Percentiles rank a stretch among this genome's conserved stretches.
Evolutionary conservation across 1,140 invertebrate species (phyloP).

Genomic region (Scaptomyza montana): DNA sequence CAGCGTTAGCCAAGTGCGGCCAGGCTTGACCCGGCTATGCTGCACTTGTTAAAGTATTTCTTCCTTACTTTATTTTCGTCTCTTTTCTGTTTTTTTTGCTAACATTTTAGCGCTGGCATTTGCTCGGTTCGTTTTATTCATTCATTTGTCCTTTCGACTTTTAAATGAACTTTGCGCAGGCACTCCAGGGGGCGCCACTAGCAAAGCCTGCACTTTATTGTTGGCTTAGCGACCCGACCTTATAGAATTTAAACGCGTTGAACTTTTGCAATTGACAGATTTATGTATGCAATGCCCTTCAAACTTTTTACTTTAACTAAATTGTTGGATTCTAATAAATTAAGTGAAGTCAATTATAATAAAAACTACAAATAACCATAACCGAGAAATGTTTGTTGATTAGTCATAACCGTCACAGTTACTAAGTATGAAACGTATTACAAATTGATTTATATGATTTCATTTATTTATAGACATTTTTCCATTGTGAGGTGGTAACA

Average conservation of each 20-base stretch:
- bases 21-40: slow-evolving; percentile 59
- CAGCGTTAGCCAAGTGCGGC: slow-evolving; percentile 26
- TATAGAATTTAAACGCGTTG: slow-evolving; percentile 56
- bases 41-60: slow-evolving; percentile 53
- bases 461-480: slow-evolving; percentile 36
- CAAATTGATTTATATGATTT: slow-evolving; percentile 25
- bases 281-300: slow-evolving; percentile 46
- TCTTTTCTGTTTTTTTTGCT: slow-evolving; percentile 27
- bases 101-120: slow-evolving; percentile 42
- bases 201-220: slow-evolving; percentile 9
- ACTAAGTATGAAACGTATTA: slow-evolving; percentile 8
- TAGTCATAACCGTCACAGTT: slow-evolving; percentile 2
- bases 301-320: slow-evolving; percentile 21
- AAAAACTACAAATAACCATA: slow-evolving; percentile 41
- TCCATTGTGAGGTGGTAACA: slow-evolving; percentile 35
- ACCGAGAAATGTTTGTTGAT: slow-evolving; percentile 23
- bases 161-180: slow-evolving; percentile 72
- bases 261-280: slow-evolving; percentile 79
- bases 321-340: slow-evolving; percentile 49
- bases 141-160: slow-evolving; percentile 78
- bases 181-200: slow-evolving; percentile 29
- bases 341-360: slow-evolving; percentile 40
- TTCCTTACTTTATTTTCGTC: background rate
- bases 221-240: background rate
- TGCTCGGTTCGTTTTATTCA: slow-evolving; percentile 64